Conservation (phyloP, 1,140 invertebrate genomes). For the Drosophila micromelanica region DNA sequence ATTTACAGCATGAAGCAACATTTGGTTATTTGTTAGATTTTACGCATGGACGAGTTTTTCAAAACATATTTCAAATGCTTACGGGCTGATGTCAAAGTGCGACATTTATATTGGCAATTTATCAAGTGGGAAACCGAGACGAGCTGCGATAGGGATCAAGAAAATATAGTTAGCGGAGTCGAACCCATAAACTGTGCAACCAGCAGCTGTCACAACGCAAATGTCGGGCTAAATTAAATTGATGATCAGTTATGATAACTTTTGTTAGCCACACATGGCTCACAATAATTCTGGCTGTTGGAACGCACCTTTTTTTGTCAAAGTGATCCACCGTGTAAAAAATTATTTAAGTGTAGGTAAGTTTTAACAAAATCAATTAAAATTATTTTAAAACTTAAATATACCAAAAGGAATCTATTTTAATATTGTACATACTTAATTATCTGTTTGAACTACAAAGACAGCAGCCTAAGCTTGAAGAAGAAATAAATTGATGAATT, state of each 20-base stretch:
- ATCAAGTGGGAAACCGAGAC: constrained; percentile 40
- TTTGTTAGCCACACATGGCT: constrained; percentile 52
- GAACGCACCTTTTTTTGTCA: neutral
- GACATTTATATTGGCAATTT: constrained; percentile 38
- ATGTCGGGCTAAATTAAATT: constrained; percentile 38
- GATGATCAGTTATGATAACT: constrained; percentile 29
- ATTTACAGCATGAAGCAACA: neutral
- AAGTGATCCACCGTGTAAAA: neutral
- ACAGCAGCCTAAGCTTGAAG: too few species aligned
- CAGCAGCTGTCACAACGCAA: constrained; percentile 43
- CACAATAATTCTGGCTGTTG: neutral
- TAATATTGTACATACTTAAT: too few species aligned
- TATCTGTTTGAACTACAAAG: too few species aligned
- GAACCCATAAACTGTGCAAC: constrained; percentile 30
- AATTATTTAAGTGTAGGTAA: neutral
- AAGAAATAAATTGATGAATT: too few species aligned
- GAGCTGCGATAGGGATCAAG: constrained; percentile 41
- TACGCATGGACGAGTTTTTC: constrained; percentile 43
- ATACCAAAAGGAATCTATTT: too few species aligned
- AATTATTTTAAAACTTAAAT: too few species aligned
- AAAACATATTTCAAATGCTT: constrained; percentile 41
- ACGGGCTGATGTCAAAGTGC: constrained; percentile 16
- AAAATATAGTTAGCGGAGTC: neutral
- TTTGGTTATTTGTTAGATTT: constrained; percentile 32
- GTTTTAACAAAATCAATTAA: too few species aligned